A percentile compares a stretch with the other conserved stretches of the same genome.
Conservation (phyloP, 1,140 invertebrate species). For the Frieseomelitta varia region DNA sequence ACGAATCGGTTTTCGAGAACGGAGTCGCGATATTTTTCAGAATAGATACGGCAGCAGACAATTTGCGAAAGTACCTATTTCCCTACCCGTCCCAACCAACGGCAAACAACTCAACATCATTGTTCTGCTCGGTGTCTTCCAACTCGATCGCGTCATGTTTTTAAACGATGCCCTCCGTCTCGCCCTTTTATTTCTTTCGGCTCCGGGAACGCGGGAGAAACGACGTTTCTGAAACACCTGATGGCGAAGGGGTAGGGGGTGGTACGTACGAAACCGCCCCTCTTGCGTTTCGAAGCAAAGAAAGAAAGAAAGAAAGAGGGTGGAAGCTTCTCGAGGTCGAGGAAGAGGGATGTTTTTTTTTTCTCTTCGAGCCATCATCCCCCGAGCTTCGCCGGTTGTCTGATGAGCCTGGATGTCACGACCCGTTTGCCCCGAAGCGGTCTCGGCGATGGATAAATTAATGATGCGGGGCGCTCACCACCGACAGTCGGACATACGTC, state of each 20-base stretch:
- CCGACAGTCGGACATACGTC: slow-evolving; percentile 68
- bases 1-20: no score
- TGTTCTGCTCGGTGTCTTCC: not conserved
- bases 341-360: slow-evolving; percentile 46
- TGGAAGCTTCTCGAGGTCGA: not conserved
- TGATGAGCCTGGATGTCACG: slow-evolving; percentile 56
- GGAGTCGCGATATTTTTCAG: not conserved
- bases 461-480: slow-evolving; percentile 65
- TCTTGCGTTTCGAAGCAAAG: not conserved
- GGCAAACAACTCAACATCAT: not conserved
- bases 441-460: slow-evolving; percentile 75
- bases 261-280: not conserved
- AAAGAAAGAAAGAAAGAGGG: not conserved
- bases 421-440: slow-evolving; percentile 55
- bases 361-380: slow-evolving; percentile 29
- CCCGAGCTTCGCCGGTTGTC: slow-evolving; percentile 38
- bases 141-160: slow-evolving; percentile 20
- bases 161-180: slow-evolving; percentile 11
- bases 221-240: not conserved
- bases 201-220: not conserved
- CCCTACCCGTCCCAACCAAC: not conserved
- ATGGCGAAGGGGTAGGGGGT: no score
- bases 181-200: slow-evolving; percentile 7
- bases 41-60: not conserved
- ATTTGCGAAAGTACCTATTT: not conserved